Evolutionary conservation across 2,113 vertebrate species (phyloP), one percentile per base, ranked within the genome.

Genomic region (Cyanocitta stelleri): DNA sequence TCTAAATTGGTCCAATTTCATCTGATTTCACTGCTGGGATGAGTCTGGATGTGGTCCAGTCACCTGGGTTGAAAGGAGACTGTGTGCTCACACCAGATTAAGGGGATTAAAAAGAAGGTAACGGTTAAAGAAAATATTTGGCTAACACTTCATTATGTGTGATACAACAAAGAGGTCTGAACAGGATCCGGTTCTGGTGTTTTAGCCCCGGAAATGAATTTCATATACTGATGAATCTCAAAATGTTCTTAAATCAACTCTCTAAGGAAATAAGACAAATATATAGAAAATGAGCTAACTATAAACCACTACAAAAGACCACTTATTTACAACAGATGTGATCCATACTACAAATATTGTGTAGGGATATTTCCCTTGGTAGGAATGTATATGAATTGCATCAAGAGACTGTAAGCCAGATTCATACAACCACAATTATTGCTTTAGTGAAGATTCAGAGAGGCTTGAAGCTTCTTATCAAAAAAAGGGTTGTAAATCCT

Each of bases 401-500:
- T 32, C 23, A 61, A 73, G 29, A 32, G 20, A 78, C 59, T 2
- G 0, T 1, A 6, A 89, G 35, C 29, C 54, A 85, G 76, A 95
- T 79, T 87, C 66, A 73, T 15, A 54, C 9, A 69, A 43, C 7
- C 59, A 82, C 55, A 95, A 35, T 48, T 93, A 58, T n/a, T 93
- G 61, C 56, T 95, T 89, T 78, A 93, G 67, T 64, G 46, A 91
- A 78, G 76, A 93, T 64, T 84, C 91, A 83, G 74, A 85, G 94
- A 90, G 4, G 56, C 89, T 93, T 94, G 52, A 95, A 90, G 48
- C 58, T 93, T 66, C 88, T 82, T 48, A 97, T 97, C 67, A 96
- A 92, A 94, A 44, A 44, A 69, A 17, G 39, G 63, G 76, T 33
- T 93, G 64, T 35, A 97, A 97, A 97, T 95, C 96, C 84, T 89